Conservation (phyloP, 2,888 invertebrate genomes). For the Meliscaeva auricollis region DNA sequence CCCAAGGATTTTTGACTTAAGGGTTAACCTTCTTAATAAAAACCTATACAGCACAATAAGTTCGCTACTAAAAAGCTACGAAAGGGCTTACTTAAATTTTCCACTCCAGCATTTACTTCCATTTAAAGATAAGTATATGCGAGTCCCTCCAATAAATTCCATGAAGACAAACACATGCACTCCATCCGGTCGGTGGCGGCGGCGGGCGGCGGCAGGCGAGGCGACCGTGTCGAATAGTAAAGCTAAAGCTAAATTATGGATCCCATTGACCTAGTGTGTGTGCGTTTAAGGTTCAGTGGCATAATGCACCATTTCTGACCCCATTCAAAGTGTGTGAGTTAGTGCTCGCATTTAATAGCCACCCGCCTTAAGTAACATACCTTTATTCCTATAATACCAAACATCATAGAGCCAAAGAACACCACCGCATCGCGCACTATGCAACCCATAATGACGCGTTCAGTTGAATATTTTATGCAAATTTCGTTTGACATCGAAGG, state of each 20-base stretch:
- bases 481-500: slow-evolving; percentile 72
- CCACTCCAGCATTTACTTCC: too few relatives aligned
- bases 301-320: slow-evolving; percentile 74
- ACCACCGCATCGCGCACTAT: slow-evolving; percentile 26
- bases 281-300: slow-evolving; percentile 64
- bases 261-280: slow-evolving; percentile 68
- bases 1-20: too few relatives aligned
- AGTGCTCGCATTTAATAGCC: slow-evolving; percentile 50
- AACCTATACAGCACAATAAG: too few relatives aligned
- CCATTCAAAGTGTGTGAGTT: slow-evolving; percentile 54
- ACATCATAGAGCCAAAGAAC: slow-evolving; percentile 40
- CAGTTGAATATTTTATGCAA: slow-evolving; percentile 73
- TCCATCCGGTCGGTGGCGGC: slow-evolving; percentile 31
- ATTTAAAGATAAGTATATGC: too few relatives aligned
- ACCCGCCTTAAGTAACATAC: slow-evolving; percentile 41
- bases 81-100: too few relatives aligned
- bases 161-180: slow-evolving; percentile 33
- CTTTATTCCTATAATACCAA: background rate
- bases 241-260: slow-evolving; percentile 62
- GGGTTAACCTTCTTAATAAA: too few relatives aligned
- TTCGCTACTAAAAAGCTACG: too few relatives aligned
- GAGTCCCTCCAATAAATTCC: background rate
- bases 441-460: slow-evolving; percentile 70
- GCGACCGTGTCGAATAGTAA: background rate
- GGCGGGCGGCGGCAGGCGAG: background rate